Base-by-base conservation (phyloP, 1,140 invertebrate genomes). In the Thaumetopoea pityocampa region DNA sequence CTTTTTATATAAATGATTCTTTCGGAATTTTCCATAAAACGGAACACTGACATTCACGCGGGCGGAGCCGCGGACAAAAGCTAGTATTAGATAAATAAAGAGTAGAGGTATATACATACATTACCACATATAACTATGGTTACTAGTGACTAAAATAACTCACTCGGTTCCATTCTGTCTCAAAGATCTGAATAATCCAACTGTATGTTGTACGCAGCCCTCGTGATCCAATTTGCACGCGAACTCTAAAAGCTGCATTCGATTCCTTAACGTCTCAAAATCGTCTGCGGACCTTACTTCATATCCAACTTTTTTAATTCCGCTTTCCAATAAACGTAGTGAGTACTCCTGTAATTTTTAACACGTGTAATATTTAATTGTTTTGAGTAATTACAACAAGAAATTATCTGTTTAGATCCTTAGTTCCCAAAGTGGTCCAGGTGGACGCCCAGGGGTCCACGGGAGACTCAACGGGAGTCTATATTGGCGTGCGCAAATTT, bases 141-240 rank as follows among this genome's bases (percentile, higher is more conserved):
- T 23, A 40, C 2, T 22, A 19, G 18, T 12, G 18, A 33, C 2
- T 32, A 2, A 41, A n/a, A 9, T 16, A 22, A 61, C 67, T 60
- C 56, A 82, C 78, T 51, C 51, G 27, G 35, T 56, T 3, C 67
- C 67, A 44, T 68, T 67, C 9, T 73, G 43, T 10, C 37, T 68
- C 0, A 84, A 56, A 9, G 45, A 53, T 15, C 46, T 71, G 26
- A 63, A 84, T 2, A 62, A 1, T 4, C 24, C 36, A 0, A 64
- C 42, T 3, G 55, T 26, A 10, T 65, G 35, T 1, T 70, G 60
- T 0, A 79, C 69, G 52, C 91, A 92, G 30, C 89, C 88, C 8
- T 85, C 66, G 24, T 90, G 84, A 2, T 87, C 90, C 2, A 92
- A 65, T 7, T 69, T 80, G 50, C 91, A 93, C 1, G 90, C 90